Conservation (phyloP, 2,113 vertebrate genomes). For the Sander vitreus region DNA sequence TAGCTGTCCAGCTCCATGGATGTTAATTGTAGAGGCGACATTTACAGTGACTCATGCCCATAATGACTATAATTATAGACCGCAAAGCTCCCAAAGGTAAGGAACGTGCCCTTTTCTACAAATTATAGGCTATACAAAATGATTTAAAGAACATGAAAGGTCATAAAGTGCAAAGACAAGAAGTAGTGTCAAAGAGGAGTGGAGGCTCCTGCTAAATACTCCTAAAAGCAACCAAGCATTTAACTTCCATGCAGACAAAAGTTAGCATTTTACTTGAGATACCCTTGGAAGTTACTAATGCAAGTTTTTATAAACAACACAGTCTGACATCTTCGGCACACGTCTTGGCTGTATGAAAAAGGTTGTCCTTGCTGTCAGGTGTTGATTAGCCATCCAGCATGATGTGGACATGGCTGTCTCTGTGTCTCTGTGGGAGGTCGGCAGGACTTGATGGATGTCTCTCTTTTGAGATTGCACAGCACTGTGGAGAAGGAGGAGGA, state of each 20-base stretch:
- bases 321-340: slow-evolving; percentile 16
- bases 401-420: slow-evolving; percentile 69
- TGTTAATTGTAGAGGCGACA: slow-evolving; percentile 60
- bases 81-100: slow-evolving; percentile 55
- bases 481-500: slow-evolving; percentile 46
- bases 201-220: slow-evolving; percentile 27
- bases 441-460: slow-evolving; percentile 74
- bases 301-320: slow-evolving; percentile 51
- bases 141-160: slow-evolving; percentile 60
- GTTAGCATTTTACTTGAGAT: slow-evolving; percentile 53
- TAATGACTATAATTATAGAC: slow-evolving; percentile 72
- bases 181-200: slow-evolving; percentile 25
- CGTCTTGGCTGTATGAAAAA: slow-evolving; percentile 45
- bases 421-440: slow-evolving; percentile 59
- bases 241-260: slow-evolving; percentile 17
- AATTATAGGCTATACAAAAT: slow-evolving; percentile 68
- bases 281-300: slow-evolving; percentile 65
- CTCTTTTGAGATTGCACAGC: slow-evolving; percentile 62
- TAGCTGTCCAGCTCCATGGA: slow-evolving; percentile 45
- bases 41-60: slow-evolving; percentile 62
- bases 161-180: slow-evolving; percentile 50
- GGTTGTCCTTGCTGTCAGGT: slow-evolving; percentile 70
- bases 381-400: slow-evolving; percentile 65
- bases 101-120: slow-evolving; percentile 58
- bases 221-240: slow-evolving; percentile 34